phyloP scores from a whole-genome alignment of 2,797 vertebrate genomes.

The Phoebastria nigripes region DNA sequence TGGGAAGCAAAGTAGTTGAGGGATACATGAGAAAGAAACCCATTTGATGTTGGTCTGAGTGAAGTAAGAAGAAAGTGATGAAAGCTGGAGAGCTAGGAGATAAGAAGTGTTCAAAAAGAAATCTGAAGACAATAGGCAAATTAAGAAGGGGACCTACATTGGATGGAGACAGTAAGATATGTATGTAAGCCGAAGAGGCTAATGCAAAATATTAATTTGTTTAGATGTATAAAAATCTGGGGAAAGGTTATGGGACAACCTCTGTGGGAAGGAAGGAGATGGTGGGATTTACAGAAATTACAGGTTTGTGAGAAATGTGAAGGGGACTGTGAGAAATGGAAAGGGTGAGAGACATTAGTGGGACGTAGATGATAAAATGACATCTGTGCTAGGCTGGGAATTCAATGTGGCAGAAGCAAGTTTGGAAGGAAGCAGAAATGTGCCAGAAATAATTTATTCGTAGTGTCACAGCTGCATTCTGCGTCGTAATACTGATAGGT shows the following conservation, averaged over 20 bases:
- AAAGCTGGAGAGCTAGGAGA: not conserved
- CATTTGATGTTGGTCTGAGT: not conserved
- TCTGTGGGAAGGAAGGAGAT: not conserved
- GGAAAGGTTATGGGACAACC: not conserved
- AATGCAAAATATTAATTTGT: not conserved
- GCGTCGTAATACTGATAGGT: not conserved
- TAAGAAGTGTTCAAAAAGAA: not conserved
- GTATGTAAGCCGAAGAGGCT: not conserved
- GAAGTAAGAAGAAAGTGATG: not conserved
- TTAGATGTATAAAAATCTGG: not conserved
- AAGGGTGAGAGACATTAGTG: not conserved
- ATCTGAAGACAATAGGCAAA: not conserved
- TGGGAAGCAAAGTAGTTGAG: not conserved
- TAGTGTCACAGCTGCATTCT: not conserved
- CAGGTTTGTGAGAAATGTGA: not conserved
- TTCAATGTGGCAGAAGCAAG: not conserved
- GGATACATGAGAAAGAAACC: not conserved
- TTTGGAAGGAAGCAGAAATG: not conserved
- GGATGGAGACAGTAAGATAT: not conserved
- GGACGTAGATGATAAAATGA: not conserved
- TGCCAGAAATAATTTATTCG: not conserved
- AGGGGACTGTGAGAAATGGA: not conserved
- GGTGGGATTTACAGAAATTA: not conserved
- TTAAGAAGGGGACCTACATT: not conserved
- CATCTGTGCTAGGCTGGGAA: not conserved